Evolutionary conservation across 2,888 invertebrate genomes (phyloP).

Genomic region (Cetonia aurata): DNA sequence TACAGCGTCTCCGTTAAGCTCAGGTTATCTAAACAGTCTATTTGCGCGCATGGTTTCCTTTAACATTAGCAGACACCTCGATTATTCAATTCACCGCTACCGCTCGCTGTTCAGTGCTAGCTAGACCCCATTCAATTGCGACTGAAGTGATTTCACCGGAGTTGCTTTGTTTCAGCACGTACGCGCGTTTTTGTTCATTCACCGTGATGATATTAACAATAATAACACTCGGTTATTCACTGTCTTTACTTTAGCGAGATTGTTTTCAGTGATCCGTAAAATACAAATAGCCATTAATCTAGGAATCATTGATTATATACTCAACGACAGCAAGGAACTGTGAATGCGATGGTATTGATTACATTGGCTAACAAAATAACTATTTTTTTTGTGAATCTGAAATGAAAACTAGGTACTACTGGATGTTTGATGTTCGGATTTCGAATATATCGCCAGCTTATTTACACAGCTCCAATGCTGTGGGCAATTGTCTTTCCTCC

Average conservation of each 20-base stretch:
- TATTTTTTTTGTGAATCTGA: background rate
- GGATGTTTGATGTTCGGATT: too few relatives aligned
- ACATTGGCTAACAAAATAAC: background rate
- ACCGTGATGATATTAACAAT: conserved; percentile 10
- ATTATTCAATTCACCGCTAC: conserved; percentile 32
- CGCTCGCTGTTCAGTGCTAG: conserved; percentile 19
- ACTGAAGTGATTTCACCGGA: conserved; percentile 23
- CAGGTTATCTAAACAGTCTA: conserved; percentile 4
- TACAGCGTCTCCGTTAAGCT: background rate
- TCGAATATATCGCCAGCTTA: too few relatives aligned
- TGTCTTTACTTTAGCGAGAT: background rate
- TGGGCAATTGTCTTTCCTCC: too few relatives aligned
- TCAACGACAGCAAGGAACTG: too few relatives aligned
- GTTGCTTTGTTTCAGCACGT: conserved; percentile 35
- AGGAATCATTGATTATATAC: background rate
- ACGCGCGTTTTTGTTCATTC: conserved; percentile 25
- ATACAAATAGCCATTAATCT: conserved; percentile 1
- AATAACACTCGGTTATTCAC: conserved; percentile 11
- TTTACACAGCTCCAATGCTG: too few relatives aligned
- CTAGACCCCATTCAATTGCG: conserved; percentile 34
- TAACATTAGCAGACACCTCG: conserved; percentile 27
- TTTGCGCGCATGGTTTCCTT: conserved; percentile 29
- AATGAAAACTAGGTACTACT: too few relatives aligned
- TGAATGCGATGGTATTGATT: background rate
- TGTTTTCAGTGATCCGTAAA: background rate